phyloP scores from a whole-genome alignment of 2,888 invertebrate genomes.

The Meteorus cinctellus region DNA sequence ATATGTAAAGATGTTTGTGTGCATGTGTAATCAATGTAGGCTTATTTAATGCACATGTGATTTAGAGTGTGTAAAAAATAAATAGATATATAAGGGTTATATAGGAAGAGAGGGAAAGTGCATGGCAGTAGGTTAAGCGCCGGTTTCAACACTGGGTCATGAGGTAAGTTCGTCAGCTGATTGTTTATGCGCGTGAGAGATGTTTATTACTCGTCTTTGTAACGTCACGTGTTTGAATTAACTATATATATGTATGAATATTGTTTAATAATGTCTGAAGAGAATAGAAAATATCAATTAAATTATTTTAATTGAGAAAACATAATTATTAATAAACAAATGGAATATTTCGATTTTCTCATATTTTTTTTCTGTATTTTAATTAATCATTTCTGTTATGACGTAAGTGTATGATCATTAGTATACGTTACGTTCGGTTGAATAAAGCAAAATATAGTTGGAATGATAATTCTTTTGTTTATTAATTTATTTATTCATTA shows the following conservation, averaged over 20 bases:
- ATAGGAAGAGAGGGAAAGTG: background rate
- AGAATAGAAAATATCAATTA: too few relatives aligned
- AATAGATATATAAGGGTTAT: background rate
- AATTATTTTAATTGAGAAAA: too few relatives aligned
- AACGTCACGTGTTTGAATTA: background rate
- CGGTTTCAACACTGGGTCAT: conserved; percentile 48
- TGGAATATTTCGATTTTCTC: too few relatives aligned
- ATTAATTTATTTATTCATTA: too few relatives aligned
- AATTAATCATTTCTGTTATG: too few relatives aligned
- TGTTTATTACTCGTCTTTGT: background rate
- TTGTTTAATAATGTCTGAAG: background rate
- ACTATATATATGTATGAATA: background rate
- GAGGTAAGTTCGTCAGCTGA: conserved; percentile 48
- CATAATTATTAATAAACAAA: too few relatives aligned
- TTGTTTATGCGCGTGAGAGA: background rate
- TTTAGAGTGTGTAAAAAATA: background rate
- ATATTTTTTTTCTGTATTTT: too few relatives aligned
- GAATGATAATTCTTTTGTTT: too few relatives aligned
- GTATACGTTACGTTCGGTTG: too few relatives aligned
- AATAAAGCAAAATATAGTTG: too few relatives aligned
- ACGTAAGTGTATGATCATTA: too few relatives aligned
- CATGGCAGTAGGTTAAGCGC: conserved; percentile 1
- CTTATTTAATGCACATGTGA: background rate
- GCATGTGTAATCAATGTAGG: background rate
- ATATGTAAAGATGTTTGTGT: background rate